Evolutionary conservation across 2,113 vertebrate species (phyloP).

Genomic region (Lota lota): DNA sequence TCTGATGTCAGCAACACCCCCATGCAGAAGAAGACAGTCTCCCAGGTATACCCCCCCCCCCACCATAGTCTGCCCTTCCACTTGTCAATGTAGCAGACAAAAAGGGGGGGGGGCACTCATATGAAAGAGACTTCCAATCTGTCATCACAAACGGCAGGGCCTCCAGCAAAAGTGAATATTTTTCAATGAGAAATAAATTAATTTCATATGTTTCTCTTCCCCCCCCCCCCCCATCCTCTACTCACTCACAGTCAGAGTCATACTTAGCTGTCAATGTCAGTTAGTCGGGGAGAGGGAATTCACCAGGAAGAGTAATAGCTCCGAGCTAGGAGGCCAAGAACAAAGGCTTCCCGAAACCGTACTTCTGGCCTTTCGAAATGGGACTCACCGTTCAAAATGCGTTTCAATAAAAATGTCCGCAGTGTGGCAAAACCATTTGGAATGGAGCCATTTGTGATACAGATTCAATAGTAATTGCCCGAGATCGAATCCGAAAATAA

Average conservation of each 20-base stretch:
- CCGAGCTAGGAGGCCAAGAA: slow-evolving; percentile 27
- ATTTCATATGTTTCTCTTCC: slow-evolving; percentile 60
- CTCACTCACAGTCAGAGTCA: slow-evolving; percentile 56
- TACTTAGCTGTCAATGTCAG: slow-evolving; percentile 1
- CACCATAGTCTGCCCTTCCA: slow-evolving; percentile 31
- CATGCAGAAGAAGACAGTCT: slow-evolving; percentile 8
- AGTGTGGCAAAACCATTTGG: slow-evolving; percentile 24
- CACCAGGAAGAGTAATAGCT: slow-evolving; percentile 20
- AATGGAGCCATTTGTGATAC: slow-evolving; percentile 11
- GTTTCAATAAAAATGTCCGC: slow-evolving; percentile 6
- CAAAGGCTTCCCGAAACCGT: slow-evolving; percentile 30
- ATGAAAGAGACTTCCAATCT: slow-evolving; percentile 62
- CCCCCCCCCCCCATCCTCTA: slow-evolving; percentile 23
- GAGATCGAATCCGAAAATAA: neutral
- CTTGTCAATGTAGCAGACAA: slow-evolving; percentile 22
- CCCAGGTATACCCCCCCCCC: slow-evolving; percentile 21
- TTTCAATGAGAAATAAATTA: slow-evolving; percentile 42
- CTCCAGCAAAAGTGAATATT: slow-evolving; percentile 33
- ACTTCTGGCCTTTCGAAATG: no score
- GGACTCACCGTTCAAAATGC: no score
- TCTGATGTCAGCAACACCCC: no score
- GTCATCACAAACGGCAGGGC: slow-evolving; percentile 51
- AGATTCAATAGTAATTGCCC: slow-evolving; percentile 11
- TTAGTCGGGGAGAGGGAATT: slow-evolving; percentile 36
- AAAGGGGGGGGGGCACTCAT: slow-evolving; percentile 30